A percentile compares a stretch with the other conserved stretches of the same genome.
These are phyloP conservation scores for Poicephalus meyeri DNA, from an alignment of 2,113 vertebrate species.

Conservation along the genomic window DNA sequence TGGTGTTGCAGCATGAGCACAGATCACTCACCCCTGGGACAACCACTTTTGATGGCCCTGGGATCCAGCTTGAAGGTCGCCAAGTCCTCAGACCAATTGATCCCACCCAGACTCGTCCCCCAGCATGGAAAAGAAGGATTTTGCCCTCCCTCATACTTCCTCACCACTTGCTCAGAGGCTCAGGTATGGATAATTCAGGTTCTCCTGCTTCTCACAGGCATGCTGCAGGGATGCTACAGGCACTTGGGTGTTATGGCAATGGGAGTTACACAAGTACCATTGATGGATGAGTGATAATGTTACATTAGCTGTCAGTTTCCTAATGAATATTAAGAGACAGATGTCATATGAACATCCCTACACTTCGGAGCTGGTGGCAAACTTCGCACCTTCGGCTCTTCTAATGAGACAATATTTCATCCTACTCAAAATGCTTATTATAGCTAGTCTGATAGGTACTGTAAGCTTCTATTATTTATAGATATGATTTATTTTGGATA, in stretches of 20 bases:
- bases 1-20: background rate
- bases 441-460: background rate
- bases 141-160: background rate
- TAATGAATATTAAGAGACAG: slow-evolving; percentile 40
- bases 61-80: background rate
- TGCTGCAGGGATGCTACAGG: background rate
- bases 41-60: fast-evolving
- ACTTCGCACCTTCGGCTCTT: slow-evolving; percentile 52
- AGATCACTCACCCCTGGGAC: background rate
- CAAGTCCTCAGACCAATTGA: background rate
- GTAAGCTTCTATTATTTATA: slow-evolving; percentile 33
- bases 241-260: background rate
- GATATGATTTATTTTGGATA: slow-evolving; percentile 24
- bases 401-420: slow-evolving; percentile 49
- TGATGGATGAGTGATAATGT: slow-evolving; percentile 15
- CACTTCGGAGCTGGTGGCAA: slow-evolving; percentile 41
- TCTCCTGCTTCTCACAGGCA: background rate
- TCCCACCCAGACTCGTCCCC: background rate
- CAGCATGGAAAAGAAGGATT: background rate
- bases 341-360: slow-evolving; percentile 40
- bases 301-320: background rate
- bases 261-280: background rate
- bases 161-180: background rate
- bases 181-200: background rate
- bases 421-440: slow-evolving; percentile 30